Conservation (phyloP, 2,797 vertebrate species). For the Orestias chungarensis region DNA sequence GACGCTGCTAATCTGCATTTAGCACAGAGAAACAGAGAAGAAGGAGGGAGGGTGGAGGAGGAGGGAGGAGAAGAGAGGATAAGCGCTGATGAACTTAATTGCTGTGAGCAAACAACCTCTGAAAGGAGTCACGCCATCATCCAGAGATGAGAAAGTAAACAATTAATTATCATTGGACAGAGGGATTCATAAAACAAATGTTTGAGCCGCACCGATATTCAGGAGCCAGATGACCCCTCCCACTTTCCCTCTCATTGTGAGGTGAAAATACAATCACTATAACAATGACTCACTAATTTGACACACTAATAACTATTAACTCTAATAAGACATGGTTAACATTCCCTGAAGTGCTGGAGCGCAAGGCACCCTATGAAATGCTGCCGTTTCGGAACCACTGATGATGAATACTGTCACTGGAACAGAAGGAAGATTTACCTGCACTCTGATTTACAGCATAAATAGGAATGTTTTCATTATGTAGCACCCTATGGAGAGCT, state of each 20-base stretch:
- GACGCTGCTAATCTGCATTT: slow-evolving; percentile 83
- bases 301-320: slow-evolving; percentile 73
- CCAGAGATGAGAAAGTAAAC: slow-evolving; percentile 78
- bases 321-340: slow-evolving; percentile 66
- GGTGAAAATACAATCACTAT: slow-evolving; percentile 61
- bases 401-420: slow-evolving; percentile 57
- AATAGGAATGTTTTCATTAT: slow-evolving; percentile 66
- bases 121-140: slow-evolving; percentile 76
- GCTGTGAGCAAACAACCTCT: slow-evolving; percentile 79
- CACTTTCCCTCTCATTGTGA: slow-evolving; percentile 19
- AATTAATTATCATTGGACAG: slow-evolving; percentile 78
- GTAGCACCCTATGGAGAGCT: slow-evolving; percentile 58
- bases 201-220: slow-evolving; percentile 67
- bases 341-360: slow-evolving; percentile 52
- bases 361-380: slow-evolving; percentile 38
- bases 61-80: slow-evolving; percentile 38
- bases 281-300: slow-evolving; percentile 69
- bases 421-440: slow-evolving; percentile 63
- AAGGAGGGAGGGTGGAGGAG: slow-evolving; percentile 21
- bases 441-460: slow-evolving; percentile 66
- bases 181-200: slow-evolving; percentile 72
- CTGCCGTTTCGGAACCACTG: slow-evolving; percentile 30
- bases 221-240: slow-evolving; percentile 44
- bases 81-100: slow-evolving; percentile 79
- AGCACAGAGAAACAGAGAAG: slow-evolving; percentile 70